A percentile compares a stretch with the other conserved stretches of the same genome.
Conservation (phyloP, 1,140 invertebrate genomes). For the Lucilia cuprina region DNA sequence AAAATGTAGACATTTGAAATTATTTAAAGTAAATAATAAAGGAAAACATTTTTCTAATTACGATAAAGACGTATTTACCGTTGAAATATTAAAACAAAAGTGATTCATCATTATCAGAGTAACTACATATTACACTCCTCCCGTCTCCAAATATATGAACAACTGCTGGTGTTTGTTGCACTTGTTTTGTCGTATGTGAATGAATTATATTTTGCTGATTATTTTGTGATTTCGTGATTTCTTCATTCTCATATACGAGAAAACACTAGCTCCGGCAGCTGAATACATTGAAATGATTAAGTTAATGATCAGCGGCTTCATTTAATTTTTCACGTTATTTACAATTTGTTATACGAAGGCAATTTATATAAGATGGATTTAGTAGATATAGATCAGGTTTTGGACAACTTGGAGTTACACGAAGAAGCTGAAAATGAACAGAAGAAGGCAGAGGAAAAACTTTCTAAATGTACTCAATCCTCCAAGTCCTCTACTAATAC, state of each 20-base stretch:
- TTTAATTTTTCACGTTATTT: not conserved
- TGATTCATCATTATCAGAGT: conserved; percentile 25
- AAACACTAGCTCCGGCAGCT: conserved; percentile 1
- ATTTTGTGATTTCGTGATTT: not conserved
- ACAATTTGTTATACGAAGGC: not conserved
- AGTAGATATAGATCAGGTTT: conserved; percentile 85
- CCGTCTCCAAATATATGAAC: not conserved
- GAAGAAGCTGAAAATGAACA: conserved; percentile 49
- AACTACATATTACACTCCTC: not conserved
- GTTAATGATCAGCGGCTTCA: not conserved
- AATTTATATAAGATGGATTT: conserved; percentile 51
- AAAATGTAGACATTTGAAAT: not conserved
- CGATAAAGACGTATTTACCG: conserved; percentile 9
- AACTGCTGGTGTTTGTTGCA: not conserved
- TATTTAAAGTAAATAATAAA: not conserved
- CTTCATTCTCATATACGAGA: not conserved
- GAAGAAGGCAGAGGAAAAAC: conserved; percentile 67
- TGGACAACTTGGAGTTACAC: conserved; percentile 80
- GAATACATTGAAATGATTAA: not conserved
- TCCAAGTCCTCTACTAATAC: conserved; percentile 39
- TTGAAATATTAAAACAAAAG: conserved; percentile 24
- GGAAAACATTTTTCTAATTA: not conserved
- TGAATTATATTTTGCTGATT: not conserved
- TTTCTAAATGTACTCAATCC: not conserved
- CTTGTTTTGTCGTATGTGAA: not conserved